phyloP scores from a whole-genome alignment of 2,797 vertebrate species.

The Pachyuromys duprasi region DNA sequence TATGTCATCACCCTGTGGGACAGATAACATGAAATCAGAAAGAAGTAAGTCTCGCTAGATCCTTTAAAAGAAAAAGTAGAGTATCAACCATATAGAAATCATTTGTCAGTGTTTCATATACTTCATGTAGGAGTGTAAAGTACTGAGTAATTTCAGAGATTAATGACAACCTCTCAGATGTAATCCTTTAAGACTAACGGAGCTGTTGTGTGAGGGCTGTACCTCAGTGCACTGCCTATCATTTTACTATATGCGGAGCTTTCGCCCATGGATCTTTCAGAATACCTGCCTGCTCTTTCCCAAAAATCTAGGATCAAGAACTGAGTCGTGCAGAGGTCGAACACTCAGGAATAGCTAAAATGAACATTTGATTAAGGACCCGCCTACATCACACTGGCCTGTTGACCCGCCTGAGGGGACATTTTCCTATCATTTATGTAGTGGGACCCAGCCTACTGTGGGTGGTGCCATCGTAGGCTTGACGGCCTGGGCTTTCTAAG shows the following conservation, averaged over 20 bases:
- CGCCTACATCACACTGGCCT: neutral
- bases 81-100: neutral
- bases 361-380: neutral
- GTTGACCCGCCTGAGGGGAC: neutral
- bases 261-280: neutral
- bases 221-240: neutral
- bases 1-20: neutral
- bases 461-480: neutral
- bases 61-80: neutral
- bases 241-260: neutral
- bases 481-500: neutral
- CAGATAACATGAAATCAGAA: neutral
- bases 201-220: neutral
- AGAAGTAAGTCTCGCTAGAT: neutral
- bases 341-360: neutral
- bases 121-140: neutral
- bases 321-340: neutral
- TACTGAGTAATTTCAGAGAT: neutral
- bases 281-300: neutral
- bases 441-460: neutral
- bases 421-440: neutral
- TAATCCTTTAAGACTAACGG: neutral
- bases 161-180: neutral
- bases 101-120: neutral
- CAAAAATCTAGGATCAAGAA: slow-evolving; percentile 1